Evolutionary conservation across 2,113 vertebrate genomes (phyloP).

Genomic region (Chloroceryle aenea): DNA sequence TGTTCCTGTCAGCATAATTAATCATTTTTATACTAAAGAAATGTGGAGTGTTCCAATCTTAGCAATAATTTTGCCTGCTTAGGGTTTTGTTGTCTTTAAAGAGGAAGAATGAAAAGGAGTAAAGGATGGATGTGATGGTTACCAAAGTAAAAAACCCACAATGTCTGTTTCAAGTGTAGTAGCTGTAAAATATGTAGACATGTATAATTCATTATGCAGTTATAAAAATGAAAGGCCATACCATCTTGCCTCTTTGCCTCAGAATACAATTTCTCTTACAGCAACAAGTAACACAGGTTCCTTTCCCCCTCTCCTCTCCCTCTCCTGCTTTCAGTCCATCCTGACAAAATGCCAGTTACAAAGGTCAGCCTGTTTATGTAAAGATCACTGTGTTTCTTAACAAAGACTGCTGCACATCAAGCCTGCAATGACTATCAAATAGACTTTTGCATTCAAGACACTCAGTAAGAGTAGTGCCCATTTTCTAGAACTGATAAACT

Average conservation of each 20-base stretch:
- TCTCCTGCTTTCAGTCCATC: neutral
- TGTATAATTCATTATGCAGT: neutral
- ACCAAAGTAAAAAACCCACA: neutral
- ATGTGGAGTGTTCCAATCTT: neutral
- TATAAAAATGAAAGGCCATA: neutral
- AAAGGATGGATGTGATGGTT: neutral
- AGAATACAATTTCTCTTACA: neutral
- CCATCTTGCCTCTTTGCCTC: neutral
- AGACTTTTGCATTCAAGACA: neutral
- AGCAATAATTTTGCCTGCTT: neutral
- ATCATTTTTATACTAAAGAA: neutral
- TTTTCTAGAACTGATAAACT: neutral
- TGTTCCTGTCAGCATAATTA: neutral
- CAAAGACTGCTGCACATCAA: neutral
- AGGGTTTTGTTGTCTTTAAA: neutral
- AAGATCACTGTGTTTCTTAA: neutral
- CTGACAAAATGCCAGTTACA: neutral
- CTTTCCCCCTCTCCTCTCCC: neutral
- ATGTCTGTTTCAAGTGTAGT: neutral
- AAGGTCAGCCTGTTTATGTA: slow-evolving; percentile 7
- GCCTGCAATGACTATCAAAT: neutral
- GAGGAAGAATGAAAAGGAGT: neutral
- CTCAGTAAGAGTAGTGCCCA: neutral
- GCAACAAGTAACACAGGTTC: slow-evolving; percentile 37
- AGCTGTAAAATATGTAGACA: neutral